Base-by-base conservation (phyloP, 2,888 invertebrate genomes). In the Reticulitermes lucifugus region DNA sequence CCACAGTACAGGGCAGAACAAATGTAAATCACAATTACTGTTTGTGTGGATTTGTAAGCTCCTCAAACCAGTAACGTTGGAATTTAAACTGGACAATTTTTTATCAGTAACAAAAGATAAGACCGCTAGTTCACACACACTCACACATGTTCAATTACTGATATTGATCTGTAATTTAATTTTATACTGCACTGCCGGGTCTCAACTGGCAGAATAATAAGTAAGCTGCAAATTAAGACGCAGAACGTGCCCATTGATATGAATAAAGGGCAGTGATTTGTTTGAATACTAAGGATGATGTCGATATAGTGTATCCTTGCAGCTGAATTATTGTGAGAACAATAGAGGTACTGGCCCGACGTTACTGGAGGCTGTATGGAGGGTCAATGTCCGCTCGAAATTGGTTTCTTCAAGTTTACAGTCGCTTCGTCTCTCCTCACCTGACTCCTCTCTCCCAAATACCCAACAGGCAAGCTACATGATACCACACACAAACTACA, bases 341-440 rank as follows among this genome's bases (percentile, higher is more conserved):
- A 73, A 73, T 73, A 41, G 73, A 5, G 41, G 73, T 41, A 73
- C 73, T 73, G 73, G 73, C 41, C 18, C 29, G 18, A 14, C 73
- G 73, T 73, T 73, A 73, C 73, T 73, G 73, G 73, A 73, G 73
- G 73, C 73, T 73, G 35, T 73, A 73, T 21, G 73, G 14, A 41
- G 73, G 73, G 73, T 73, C 73, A 73, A 41, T 73, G 73, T 21
- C 73, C 73, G 73, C 73, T 73, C 73, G 73, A 41, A 73, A 73
- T 73, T 73, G 73, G 73, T 41, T 14, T 73, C 73, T 73, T 41
- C 73, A 73, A 65, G 65, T 25, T 65, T 55, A 55, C 55, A 65
- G 73, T 41, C 25, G 73, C 41, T 35, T 14, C 41, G 21, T 18
- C 41, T 41, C 70, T 25, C 25, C 25, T 55, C 55, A 14, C 55